Evolutionary conservation across 2,113 vertebrate genomes (phyloP), one percentile per base, ranked within the genome.

Genomic region (Anarhynchus alexandrinus): DNA sequence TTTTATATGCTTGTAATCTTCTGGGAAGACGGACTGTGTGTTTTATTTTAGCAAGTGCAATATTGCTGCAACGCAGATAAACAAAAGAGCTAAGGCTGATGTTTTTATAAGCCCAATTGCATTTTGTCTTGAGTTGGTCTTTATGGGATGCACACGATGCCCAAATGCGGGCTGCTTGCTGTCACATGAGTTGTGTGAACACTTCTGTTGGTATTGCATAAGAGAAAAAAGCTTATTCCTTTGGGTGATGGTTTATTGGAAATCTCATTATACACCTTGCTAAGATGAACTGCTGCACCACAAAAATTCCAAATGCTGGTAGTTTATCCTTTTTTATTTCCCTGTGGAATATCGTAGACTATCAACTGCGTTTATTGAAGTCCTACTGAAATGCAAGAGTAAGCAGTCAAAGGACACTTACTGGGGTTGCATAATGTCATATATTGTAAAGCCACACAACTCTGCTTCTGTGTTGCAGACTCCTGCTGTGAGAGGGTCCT

Each of bases 271-370:
- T 16, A 22, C 86, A 94, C 94, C 94, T 94, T 64, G 57, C 69
- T 17, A 45, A 94, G 87, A 88, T 0, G 2, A 82, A 59, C 51
- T 27, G 88, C 94, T 54, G 82, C 84, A 30, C 65, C 58, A 61
- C 81, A 38, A 42, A 82, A 84, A 52, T 55, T 61, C 88, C 73
- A 66, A 90, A 88, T 22, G 65, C 76, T 32, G 87, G 38, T 57
- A 71, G 72, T 93, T 93, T 86, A 91, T 95, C 90, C 93, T 69
- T 92, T 92, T 91, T 95, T 93, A 96, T 96, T 97, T 95, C 94
- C 94, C 89, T 3, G 34, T 15, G 85, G 97, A 90, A 20, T 45
- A 80, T 12, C 0, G 0, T 3, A 1, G 66, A 13, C 71, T 43
- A 45, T 54, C 19, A 14, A 8, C n/a, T 23, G 82, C 54, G 0